Conservation (phyloP, 2,888 invertebrate species). For the Chorisops tibialis region DNA sequence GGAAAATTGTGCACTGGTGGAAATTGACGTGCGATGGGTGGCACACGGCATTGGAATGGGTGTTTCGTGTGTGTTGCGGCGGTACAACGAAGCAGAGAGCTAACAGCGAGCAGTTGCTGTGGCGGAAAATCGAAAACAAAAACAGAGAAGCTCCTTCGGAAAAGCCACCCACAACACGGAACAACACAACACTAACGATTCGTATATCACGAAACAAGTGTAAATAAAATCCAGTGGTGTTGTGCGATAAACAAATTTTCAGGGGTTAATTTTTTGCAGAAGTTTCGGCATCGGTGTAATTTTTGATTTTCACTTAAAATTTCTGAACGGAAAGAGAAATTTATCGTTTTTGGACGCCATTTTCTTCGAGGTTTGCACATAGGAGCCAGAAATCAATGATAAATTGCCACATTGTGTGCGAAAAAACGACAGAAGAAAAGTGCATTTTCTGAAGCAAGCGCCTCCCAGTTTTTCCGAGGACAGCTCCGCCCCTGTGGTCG, state of each 20-base stretch:
- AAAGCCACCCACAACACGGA: constrained; percentile 1
- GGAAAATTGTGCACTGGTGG: constrained; percentile 4
- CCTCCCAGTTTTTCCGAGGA: constrained; percentile 28
- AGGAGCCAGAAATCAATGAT: constrained; percentile 17
- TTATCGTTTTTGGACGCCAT: constrained; percentile 10
- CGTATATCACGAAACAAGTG: constrained; percentile 30
- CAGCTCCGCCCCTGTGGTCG: constrained; percentile 33
- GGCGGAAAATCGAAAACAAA: constrained; percentile 23
- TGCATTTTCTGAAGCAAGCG: constrained; percentile 20
- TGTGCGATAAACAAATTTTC: constrained; percentile 29
- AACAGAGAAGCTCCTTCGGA: constrained; percentile 9
- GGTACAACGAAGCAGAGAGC: too few relatives aligned
- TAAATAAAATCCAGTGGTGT: constrained; percentile 36
- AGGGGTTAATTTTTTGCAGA: constrained; percentile 13
- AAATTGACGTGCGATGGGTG: too few relatives aligned
- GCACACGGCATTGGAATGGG: too few relatives aligned
- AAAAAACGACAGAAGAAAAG: constrained; percentile 14
- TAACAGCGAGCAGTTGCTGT: background rate
- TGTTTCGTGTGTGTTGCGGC: too few relatives aligned
- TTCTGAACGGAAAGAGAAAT: background rate
- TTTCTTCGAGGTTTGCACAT: constrained; percentile 16
- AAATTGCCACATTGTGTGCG: background rate
- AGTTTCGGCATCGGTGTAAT: background rate
- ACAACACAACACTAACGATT: constrained; percentile 11
- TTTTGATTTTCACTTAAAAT: background rate